Evolutionary conservation across 2,113 vertebrate species (phyloP), one percentile per base, ranked within the genome.

Genomic region (Chroicocephalus ridibundus): DNA sequence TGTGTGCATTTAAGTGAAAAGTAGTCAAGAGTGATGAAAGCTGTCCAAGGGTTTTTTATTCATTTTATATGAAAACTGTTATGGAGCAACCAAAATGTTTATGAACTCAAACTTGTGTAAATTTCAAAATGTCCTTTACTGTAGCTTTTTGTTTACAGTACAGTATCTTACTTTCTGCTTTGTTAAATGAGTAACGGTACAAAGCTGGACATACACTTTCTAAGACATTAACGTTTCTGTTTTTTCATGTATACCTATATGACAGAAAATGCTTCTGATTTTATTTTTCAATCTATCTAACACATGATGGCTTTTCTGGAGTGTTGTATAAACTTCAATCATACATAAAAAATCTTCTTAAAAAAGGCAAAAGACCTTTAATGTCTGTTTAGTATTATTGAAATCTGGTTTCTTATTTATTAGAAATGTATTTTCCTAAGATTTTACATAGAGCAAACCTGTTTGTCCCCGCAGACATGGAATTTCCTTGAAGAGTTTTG

Each of bases 61-160:
- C 91, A 97, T 98, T 98, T 98, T 98, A 97, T 98, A 98, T 98
- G 97, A 98, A 97, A 97, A 97, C 97, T 98, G 97, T 98, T 98
- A 98, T 96, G 97, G 94, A 98, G 97, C 97, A 97, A 98, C 96
- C 97, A 98, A 98, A 98, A 98, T 98, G 97, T 98, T 98, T 98
- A 98, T 98, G 98, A 98, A 98, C 87, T 98, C 91, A 97, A 98
- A 98, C 97, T 98, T 98, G 97, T 98, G 98, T 98, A 97, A 98
- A 98, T 98, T 98, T 98, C 95, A 96, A 98, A 98, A 80, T 98
- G 98, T 98, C 97, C 96, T 98, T 98, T 98, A 97, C 96, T 98
- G 98, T 98, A 98, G 97, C 78, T 97, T 97, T 98, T 98, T 98
- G 97, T 98, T 98, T 98, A 98, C 96, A 96, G 97, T 98, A 98